Evolutionary conservation across 2,113 vertebrate genomes (phyloP).

Genomic region (Emberiza fucata): DNA sequence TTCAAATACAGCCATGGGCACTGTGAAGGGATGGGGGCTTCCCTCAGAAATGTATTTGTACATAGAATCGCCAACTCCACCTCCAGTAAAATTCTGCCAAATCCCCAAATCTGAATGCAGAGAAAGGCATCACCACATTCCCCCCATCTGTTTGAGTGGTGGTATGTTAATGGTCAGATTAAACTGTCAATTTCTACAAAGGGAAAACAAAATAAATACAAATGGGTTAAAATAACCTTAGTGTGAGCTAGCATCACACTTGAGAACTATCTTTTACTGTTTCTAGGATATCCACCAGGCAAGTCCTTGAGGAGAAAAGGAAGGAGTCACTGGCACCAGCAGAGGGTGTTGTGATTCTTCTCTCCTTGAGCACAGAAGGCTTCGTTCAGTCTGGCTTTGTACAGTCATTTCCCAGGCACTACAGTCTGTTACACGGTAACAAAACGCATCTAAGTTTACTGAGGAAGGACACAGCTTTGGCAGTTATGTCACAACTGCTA

Average conservation of each 20-base stretch:
- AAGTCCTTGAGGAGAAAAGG: not conserved
- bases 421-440: not conserved
- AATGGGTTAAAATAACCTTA: not conserved
- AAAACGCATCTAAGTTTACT: not conserved
- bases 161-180: not conserved
- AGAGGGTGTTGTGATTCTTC: slow-evolving; percentile 44
- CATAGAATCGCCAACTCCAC: not conserved
- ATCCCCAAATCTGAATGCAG: not conserved
- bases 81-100: not conserved
- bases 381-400: not conserved
- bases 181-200: not conserved
- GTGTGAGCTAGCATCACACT: not conserved
- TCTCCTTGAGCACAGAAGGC: not conserved
- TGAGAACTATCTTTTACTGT: not conserved
- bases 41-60: not conserved
- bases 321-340: not conserved
- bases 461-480: not conserved
- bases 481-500: slow-evolving; percentile 6
- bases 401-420: not conserved
- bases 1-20: not conserved
- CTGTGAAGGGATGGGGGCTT: accelerated
- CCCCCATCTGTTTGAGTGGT: not conserved
- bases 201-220: not conserved
- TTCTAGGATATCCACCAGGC: not conserved
- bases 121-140: not conserved